Evolutionary conservation across 2,797 vertebrate species (phyloP), one percentile per base, ranked within the genome.

Genomic region (Picus viridis): DNA sequence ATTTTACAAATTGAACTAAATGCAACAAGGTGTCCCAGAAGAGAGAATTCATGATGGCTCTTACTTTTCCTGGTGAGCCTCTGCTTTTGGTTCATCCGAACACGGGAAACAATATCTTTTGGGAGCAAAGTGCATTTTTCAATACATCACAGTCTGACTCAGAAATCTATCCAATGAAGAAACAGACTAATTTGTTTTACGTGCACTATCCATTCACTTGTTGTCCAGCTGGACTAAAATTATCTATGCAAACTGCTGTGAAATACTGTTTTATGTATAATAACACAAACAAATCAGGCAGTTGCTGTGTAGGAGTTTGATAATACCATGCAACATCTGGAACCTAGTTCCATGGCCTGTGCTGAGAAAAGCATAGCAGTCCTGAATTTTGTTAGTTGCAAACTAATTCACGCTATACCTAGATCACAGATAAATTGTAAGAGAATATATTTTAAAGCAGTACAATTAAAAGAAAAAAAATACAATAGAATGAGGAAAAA

Each of bases 351-450:
- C 78, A 2, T 83, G 57, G 72, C 89, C 63, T 91, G 0, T 63
- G 73, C 49, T 86, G 87, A 90, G 91, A 94, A 81, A 70, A 93
- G 75, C 72, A 71, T 83, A 86, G 41, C 54, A 75, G 68, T 72
- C 27, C 76, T 92, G 36, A 77, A 80, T 89, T 82, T 94, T 93
- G 75, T 70, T 92, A 94, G 75, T 86, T 93, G 27, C 95, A 98
- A 97, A 97, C 96, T 97, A 96, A 97, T 41, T 17, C 92, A 90
- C 95, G 82, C 30, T 91, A 13, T 62, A 32, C n/a, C 22, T 80
- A 85, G 86, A 81, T 78, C 78, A 92, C 59, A 68, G 63, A 91
- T 89, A 85, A 83, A 83, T 86, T 87, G 15, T 81, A 51, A 71
- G n/a, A n/a, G 68, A 91, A 45, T 30, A 0, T 78, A 45, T 58